Evolutionary conservation across 2,888 invertebrate species (phyloP).

Genomic region (Ganaspis brasiliensis): DNA sequence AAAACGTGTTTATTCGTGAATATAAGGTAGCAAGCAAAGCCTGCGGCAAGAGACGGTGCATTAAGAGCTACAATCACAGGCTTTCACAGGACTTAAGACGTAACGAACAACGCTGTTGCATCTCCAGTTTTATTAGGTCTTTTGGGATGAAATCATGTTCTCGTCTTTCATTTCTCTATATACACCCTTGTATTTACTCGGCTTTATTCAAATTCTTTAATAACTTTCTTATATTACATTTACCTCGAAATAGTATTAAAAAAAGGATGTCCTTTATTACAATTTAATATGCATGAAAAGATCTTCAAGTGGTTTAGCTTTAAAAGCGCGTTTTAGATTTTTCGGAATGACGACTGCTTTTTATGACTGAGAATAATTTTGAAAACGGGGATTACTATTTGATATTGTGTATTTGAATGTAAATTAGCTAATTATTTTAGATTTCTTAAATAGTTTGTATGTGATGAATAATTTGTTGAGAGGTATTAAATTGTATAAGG

Average conservation of each 20-base stretch:
- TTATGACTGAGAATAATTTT: no score
- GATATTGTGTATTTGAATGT: no score
- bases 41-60: slow-evolving; percentile 12
- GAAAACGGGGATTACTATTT: no score
- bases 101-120: slow-evolving; percentile 15
- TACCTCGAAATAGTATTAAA: background rate
- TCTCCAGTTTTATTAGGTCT: slow-evolving; percentile 31
- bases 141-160: slow-evolving; percentile 8
- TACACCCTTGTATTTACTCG: background rate
- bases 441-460: no score
- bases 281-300: no score
- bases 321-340: no score
- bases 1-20: slow-evolving; percentile 46
- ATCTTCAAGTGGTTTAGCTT: no score
- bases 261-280: no score
- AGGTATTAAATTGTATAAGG: no score
- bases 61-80: slow-evolving; percentile 22
- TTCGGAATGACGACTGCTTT: no score
- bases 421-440: no score
- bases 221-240: background rate
- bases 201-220: background rate
- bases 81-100: slow-evolving; percentile 11
- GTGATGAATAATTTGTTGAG: no score
- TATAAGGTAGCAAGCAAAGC: slow-evolving; percentile 32
- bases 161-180: background rate